Conservation (phyloP, 35 echinoderm and acorn worm species). For the Holothuria glaberrima region DNA sequence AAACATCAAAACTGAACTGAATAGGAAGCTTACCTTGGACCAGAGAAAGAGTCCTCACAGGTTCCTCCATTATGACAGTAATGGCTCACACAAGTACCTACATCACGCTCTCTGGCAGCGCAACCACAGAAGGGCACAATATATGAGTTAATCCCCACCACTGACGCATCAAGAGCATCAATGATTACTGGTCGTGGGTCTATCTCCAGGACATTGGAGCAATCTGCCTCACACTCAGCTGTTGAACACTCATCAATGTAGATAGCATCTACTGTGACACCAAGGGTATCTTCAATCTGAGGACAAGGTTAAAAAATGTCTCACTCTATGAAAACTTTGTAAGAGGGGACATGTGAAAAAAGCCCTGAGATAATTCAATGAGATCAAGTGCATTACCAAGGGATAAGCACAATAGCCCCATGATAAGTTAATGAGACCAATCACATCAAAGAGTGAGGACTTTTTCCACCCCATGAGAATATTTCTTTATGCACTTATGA, state of each 20-base stretch:
- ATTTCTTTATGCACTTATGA: too few relatives aligned
- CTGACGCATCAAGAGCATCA: constrained; percentile 64
- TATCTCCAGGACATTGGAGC: constrained; percentile 77
- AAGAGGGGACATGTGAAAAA: too few relatives aligned
- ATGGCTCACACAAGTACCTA: constrained; percentile 55
- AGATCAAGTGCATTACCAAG: too few relatives aligned
- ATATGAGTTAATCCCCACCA: constrained; percentile 75
- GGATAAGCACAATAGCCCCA: too few relatives aligned
- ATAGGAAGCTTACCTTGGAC: constrained; percentile 44
- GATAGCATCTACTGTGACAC: constrained; percentile 75
- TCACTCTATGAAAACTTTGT: too few relatives aligned
- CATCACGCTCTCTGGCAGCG: constrained; percentile 47
- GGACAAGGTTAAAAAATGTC: background rate
- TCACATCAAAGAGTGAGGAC: background rate
- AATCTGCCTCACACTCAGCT: constrained; percentile 82
- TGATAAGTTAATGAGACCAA: too few relatives aligned
- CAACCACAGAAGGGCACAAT: constrained; percentile 75
- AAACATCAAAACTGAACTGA: background rate
- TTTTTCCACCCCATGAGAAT: too few relatives aligned
- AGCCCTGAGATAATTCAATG: too few relatives aligned
- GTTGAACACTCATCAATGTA: constrained; percentile 82
- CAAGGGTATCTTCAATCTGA: constrained; percentile 72
- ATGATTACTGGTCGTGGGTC: constrained; percentile 75
- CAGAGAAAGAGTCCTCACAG: constrained; percentile 66
- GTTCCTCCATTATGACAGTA: constrained; percentile 86